Evolutionary conservation across 1,140 invertebrate genomes (phyloP).

Genomic region (Zophobas morio): DNA sequence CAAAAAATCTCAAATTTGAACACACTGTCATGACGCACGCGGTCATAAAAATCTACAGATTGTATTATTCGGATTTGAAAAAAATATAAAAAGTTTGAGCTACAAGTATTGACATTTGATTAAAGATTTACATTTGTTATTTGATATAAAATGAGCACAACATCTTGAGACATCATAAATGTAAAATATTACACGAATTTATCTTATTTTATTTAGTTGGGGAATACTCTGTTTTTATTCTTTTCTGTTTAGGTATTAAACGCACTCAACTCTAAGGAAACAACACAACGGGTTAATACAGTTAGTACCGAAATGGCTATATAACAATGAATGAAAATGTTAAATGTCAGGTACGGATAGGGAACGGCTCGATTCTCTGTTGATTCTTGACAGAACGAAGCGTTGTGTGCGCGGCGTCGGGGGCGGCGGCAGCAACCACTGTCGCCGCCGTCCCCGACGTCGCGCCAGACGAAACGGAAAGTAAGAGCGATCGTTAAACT

Average conservation of each 20-base stretch:
- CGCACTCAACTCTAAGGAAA: conserved; percentile 46
- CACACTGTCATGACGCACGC: conserved; percentile 59
- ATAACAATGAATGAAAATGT: conserved; percentile 48
- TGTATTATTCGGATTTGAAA: conserved; percentile 58
- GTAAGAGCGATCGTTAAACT: conserved; percentile 6
- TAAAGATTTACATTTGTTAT: conserved; percentile 60
- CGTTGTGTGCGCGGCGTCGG: not conserved
- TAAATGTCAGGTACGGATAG: conserved; percentile 62
- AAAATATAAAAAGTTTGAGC: conserved; percentile 66
- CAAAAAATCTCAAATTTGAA: conserved; percentile 58
- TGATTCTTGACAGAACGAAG: conserved; percentile 25
- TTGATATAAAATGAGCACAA: conserved; percentile 67
- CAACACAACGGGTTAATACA: conserved; percentile 40
- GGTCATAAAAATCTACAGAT: conserved; percentile 56
- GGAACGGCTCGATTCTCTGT: conserved; percentile 56
- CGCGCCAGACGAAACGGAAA: conserved; percentile 5
- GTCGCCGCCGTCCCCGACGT: no score
- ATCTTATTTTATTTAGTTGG: conserved; percentile 38
- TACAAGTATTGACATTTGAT: conserved; percentile 67
- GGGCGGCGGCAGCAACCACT: not conserved
- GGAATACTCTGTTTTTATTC: conserved; percentile 42
- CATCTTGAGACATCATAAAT: conserved; percentile 60
- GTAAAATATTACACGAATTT: conserved; percentile 55
- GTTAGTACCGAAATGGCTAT: conserved; percentile 44
- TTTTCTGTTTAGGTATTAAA: conserved; percentile 44